A percentile compares a stretch with the other conserved stretches of the same genome.
Conservation (phyloP, 2,113 vertebrate species). For the Malurus melanocephalus region DNA sequence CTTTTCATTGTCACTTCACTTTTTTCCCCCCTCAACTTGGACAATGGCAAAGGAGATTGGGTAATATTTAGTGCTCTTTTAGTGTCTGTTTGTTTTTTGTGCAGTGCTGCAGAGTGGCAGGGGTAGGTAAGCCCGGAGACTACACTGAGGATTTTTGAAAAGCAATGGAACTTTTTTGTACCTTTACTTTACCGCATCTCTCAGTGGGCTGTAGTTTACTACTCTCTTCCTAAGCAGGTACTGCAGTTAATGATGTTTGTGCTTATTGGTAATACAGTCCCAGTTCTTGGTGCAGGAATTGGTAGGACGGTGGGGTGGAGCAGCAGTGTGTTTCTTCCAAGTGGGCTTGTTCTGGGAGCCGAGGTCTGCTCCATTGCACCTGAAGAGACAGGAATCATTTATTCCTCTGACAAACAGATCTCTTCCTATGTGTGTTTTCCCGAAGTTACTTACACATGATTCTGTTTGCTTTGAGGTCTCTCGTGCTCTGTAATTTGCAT, state of each 20-base stretch:
- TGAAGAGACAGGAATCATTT: background rate
- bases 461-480: conserved; percentile 26
- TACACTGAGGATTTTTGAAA: background rate
- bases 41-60: background rate
- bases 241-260: background rate
- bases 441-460: background rate
- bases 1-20: background rate
- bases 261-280: background rate
- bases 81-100: background rate
- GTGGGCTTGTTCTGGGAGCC: background rate
- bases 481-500: background rate
- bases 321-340: background rate
- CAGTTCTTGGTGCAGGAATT: background rate
- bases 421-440: background rate
- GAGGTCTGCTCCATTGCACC: background rate
- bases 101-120: background rate
- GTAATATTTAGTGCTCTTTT: background rate
- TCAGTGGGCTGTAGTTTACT: background rate
- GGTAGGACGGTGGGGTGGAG: background rate
- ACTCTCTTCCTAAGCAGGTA: background rate
- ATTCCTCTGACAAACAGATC: background rate
- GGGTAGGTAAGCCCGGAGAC: background rate
- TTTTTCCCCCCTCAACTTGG: background rate
- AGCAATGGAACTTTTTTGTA: background rate
- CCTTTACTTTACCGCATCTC: background rate